phyloP scores from a whole-genome alignment of 2,888 invertebrate genomes.

The Cepaea hortensis region DNA sequence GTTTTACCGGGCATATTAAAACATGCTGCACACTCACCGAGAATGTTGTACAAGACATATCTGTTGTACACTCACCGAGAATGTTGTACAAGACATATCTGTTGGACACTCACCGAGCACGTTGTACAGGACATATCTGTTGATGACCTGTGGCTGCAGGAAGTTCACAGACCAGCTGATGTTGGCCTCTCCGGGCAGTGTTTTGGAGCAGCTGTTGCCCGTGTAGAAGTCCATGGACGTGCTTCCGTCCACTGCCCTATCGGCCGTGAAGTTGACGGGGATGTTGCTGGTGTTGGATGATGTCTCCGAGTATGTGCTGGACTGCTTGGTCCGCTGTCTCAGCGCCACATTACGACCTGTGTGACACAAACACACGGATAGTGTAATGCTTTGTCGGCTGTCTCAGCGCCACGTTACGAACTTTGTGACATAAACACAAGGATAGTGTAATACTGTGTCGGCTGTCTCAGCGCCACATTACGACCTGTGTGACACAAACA shows the following conservation, averaged over 20 bases:
- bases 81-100: no score
- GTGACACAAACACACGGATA: not conserved
- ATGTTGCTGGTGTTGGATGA: not conserved
- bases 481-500: no score
- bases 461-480: no score
- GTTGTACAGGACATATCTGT: not conserved
- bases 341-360: not conserved
- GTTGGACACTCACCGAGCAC: no score
- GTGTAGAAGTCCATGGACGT: not conserved
- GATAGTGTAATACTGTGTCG: no score
- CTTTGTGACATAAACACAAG: no score
- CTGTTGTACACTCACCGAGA: no score
- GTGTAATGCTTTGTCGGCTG: no score
- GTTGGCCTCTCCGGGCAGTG: not conserved
- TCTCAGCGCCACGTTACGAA: no score
- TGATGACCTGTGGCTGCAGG: not conserved
- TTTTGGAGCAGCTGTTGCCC: not conserved
- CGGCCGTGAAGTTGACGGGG: not conserved
- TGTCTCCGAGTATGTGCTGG: not conserved
- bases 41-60: no score
- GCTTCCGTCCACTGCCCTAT: not conserved
- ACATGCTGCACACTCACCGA: no score
- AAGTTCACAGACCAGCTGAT: not conserved
- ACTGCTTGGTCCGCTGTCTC: not conserved
- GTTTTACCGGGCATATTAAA: no score